These are phyloP conservation scores for Lissonota sp. DNA, from an alignment of 2,888 invertebrate genomes.

Conservation along the genomic window DNA sequence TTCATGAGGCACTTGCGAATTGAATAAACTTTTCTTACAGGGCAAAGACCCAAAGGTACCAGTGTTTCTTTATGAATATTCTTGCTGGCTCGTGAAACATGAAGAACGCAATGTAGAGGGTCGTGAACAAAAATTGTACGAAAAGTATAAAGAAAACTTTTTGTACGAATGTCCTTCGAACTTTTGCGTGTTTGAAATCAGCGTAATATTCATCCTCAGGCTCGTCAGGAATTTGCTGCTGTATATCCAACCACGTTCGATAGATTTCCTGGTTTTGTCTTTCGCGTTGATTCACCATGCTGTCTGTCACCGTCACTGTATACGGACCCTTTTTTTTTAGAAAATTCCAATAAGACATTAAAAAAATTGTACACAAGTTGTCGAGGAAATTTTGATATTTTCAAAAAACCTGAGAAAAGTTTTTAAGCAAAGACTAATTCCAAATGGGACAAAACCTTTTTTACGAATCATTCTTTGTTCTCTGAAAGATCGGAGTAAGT, in stretches of 20 bases:
- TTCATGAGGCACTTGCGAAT: background rate
- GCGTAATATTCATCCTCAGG: constrained; percentile 71
- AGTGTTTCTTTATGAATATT: constrained; percentile 73
- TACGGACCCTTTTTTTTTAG: constrained; percentile 75
- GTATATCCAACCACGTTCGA: constrained; percentile 73
- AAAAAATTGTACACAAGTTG: no score
- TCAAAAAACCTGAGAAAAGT: no score
- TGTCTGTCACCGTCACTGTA: constrained; percentile 75
- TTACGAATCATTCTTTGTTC: no score
- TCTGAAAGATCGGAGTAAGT: no score
- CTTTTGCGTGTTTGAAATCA: constrained; percentile 72
- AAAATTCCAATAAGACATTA: background rate
- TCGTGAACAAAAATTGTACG: constrained; percentile 85
- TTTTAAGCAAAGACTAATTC: no score
- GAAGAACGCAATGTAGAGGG: constrained; percentile 83
- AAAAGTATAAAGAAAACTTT: constrained; percentile 86
- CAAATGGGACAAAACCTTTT: no score
- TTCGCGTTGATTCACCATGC: constrained; percentile 76
- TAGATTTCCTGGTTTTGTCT: constrained; percentile 76
- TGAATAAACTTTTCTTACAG: constrained; percentile 69
- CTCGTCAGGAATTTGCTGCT: constrained; percentile 61
- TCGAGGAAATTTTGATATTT: no score
- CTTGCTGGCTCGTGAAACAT: constrained; percentile 74
- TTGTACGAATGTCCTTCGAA: constrained; percentile 81
- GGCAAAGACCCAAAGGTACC: constrained; percentile 76